A percentile compares a stretch with the other conserved stretches of the same genome.
Evolutionary conservation across 2,888 invertebrate genomes (phyloP).

Genomic region (Lagria hirta): DNA sequence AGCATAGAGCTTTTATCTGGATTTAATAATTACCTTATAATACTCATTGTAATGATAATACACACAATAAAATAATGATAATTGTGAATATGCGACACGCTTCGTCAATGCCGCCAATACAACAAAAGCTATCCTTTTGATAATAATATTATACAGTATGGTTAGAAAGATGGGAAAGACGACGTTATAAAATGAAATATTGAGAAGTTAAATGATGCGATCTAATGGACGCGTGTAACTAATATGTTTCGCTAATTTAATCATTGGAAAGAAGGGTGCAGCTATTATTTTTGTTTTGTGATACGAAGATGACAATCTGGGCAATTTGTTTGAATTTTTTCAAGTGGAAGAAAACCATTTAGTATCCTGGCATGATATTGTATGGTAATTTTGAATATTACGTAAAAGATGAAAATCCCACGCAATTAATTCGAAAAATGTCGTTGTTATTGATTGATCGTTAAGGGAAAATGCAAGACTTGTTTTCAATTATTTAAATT

Average conservation of each 20-base stretch:
- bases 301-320: constrained; percentile 14
- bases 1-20: constrained; percentile 40
- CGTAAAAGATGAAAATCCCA: constrained; percentile 14
- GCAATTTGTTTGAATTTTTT: constrained; percentile 17
- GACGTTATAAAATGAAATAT: constrained; percentile 35
- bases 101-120: constrained; percentile 20
- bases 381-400: constrained; percentile 26
- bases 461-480: too few relatives aligned
- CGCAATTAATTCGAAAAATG: too few relatives aligned
- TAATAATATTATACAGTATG: constrained; percentile 20
- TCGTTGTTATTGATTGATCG: too few relatives aligned
- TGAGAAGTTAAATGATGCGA: constrained; percentile 40
- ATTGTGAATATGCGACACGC: constrained; percentile 25
- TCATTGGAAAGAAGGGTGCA: constrained; percentile 28
- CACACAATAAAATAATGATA: constrained; percentile 28
- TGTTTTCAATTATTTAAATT: too few relatives aligned
- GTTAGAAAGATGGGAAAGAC: constrained; percentile 27
- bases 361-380: constrained; percentile 20
- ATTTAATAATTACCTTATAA: constrained; percentile 53
- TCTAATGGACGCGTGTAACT: constrained; percentile 39
- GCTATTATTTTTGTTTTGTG: constrained; percentile 14
- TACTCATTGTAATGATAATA: constrained; percentile 50
- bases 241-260: constrained; percentile 42
- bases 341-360: constrained; percentile 25
- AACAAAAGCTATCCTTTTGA: constrained; percentile 21